phyloP scores from a whole-genome alignment of 2,888 invertebrate species.

The Dioctria linearis region DNA sequence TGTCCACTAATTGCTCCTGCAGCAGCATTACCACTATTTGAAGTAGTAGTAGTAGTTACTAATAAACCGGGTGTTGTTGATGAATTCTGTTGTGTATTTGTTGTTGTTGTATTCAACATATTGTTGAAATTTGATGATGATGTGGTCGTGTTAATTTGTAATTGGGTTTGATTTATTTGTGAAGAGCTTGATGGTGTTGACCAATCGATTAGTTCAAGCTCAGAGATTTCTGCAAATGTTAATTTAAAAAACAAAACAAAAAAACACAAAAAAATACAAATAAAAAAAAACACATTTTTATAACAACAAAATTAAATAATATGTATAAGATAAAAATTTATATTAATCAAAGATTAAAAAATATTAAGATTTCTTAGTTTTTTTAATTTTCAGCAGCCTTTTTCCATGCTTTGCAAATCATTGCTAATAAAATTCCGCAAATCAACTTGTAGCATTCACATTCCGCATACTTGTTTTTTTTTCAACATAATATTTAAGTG shows the following conservation, averaged over 20 bases:
- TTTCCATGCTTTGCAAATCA: conserved; percentile 46
- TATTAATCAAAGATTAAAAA: not conserved
- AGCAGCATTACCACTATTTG: conserved; percentile 54
- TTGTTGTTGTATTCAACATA: conserved; percentile 44
- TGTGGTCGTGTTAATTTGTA: conserved; percentile 55
- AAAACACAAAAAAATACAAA: conserved; percentile 18
- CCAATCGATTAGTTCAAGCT: conserved; percentile 61
- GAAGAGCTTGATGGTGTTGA: conserved; percentile 56
- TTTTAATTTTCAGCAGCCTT: conserved; percentile 22
- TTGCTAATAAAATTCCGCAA: conserved; percentile 32
- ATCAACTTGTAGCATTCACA: conserved; percentile 35
- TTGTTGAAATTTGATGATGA: conserved; percentile 40
- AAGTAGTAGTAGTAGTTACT: conserved; percentile 47
- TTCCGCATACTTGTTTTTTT: conserved; percentile 32
- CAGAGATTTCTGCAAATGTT: conserved; percentile 60
- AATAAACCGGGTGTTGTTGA: conserved; percentile 62
- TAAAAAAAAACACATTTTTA: conserved; percentile 1
- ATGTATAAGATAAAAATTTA: conserved; percentile 25
- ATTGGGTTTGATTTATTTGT: conserved; percentile 56
- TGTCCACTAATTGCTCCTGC: conserved; percentile 57
- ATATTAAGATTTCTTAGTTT: not conserved
- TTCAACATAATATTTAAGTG: conserved; percentile 36
- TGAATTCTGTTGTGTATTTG: conserved; percentile 51
- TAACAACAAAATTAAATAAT: conserved; percentile 34
- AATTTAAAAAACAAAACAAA: conserved; percentile 55